Base-by-base conservation (phyloP, 2,797 vertebrate genomes). In the Helarctos malayanus region DNA sequence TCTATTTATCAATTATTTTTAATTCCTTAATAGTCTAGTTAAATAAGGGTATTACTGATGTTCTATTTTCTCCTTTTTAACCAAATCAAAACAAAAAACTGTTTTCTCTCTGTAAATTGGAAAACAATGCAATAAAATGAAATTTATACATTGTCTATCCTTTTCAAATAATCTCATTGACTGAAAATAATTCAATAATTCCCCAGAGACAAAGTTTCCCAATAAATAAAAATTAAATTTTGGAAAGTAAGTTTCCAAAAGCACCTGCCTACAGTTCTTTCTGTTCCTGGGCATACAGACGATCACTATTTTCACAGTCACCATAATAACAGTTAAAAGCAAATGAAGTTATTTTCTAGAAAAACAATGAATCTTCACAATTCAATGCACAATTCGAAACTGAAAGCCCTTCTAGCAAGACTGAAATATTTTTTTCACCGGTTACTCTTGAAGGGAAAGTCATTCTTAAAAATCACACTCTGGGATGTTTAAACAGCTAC, bases 331-430 rank as follows among this genome's bases (percentile, higher is more conserved):
- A 92, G 73, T 45, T 21, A 87, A 59, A 81, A 59, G 9, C 21
- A 92, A 87, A 12, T 91, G 29, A 90, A 27, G 27, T 76, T 57
- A 96, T 91, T 76, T 81, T 95, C 13, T 56, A 82, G 41, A 68
- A 87, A 68, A 81, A 0, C n/a, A 85, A 71, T 13, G 5, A 76
- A 38, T 41, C 41, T 38, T 65, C 29, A 78, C 3, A 89, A 82
- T 59, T 63, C 83, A 63, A 38, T 12, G 79, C 14, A 89, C 3
- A 97, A 96, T 96, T 76, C 76, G 94, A 98, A 98, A 90, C 38
- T 1, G 0, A 91, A 98, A 96, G n/a, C 21, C 76, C 65, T 97
- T 98, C 76, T 23, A 97, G 41, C 47, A 97, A 91, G 75, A 65
- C 69, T 11, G 89, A 89, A 97, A 97, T 57, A 63, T 57, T 95